Base-by-base conservation (phyloP, 2,797 vertebrate species). In the Acanthurus leucopareius region DNA sequence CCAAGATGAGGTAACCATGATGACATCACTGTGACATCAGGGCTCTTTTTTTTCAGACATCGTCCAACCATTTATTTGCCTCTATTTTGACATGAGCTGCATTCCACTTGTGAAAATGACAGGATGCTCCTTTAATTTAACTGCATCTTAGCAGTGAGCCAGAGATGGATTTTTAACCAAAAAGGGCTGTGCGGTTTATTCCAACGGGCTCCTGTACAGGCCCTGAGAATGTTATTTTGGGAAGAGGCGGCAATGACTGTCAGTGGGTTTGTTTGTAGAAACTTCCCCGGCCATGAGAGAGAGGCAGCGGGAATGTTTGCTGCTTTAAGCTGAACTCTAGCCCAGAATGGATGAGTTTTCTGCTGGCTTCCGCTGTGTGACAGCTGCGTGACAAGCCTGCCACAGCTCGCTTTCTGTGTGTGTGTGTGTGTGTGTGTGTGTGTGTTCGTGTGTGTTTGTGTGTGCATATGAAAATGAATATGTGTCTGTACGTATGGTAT, bases 191-290 rank as follows among this genome's bases (percentile, higher is more conserved):
- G 54, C 47, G 47, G 77, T n/a, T 73, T 70, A 51, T 60, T 82
- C 69, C 75, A 69, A 32, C 32, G 52, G 45, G 65, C 81, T 84
- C 74, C 84, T 51, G 77, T 68, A 75, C 83, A 86, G 83, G 69
- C 77, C 85, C 77, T 92, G 89, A 87, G 87, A 89, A 90, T 87
- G 83, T 91, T 92, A 84, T 92, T 92, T 82, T 87, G 82, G 90
- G 89, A 80, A 57, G 76, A 70, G 22, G 73, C 74, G 53, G 73
- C 44, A 70, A 80, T 69, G 87, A 82, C 84, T 69, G 72, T 92
- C 88, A 85, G 79, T 15, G 63, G 74, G 75, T 93, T 91, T 91
- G 89, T 92, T 92, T 93, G 84, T 66, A 80, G 80, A 91, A 87
- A 83, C 77, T 83, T 86, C 79, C 53, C 69, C 71, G 70, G 83